phyloP scores from a whole-genome alignment of 2,888 invertebrate genomes.

The Gnatocerus cornutus region DNA sequence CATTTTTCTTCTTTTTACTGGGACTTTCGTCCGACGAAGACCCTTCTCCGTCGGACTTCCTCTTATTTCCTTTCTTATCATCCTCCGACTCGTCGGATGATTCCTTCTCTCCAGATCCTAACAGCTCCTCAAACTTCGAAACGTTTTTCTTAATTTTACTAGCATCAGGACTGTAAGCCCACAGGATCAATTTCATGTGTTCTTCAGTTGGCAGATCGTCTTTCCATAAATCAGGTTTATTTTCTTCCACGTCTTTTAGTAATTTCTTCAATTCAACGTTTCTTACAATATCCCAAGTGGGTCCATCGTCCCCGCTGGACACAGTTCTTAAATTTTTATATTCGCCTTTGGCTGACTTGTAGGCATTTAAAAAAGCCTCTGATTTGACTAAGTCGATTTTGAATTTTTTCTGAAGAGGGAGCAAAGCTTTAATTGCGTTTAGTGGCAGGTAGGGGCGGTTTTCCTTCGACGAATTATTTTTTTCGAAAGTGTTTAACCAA shows the following conservation, averaged over 20 bases:
- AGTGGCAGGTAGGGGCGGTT: conserved; percentile 81
- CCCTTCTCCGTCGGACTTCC: conserved; percentile 39
- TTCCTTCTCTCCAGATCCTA: conserved; percentile 61
- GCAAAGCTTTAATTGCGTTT: conserved; percentile 74
- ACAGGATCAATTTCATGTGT: conserved; percentile 80
- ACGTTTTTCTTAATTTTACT: conserved; percentile 78
- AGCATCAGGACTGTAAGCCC: conserved; percentile 85
- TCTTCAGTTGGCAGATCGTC: conserved; percentile 80
- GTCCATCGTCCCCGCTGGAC: conserved; percentile 72
- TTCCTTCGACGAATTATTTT: conserved; percentile 77
- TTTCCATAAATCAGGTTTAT: conserved; percentile 77
- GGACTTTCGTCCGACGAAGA: conserved; percentile 42
- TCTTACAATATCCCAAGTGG: conserved; percentile 85
- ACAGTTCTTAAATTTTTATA: conserved; percentile 83
- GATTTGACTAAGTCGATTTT: conserved; percentile 71
- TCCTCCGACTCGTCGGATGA: conserved; percentile 52
- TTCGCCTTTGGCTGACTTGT: conserved; percentile 78
- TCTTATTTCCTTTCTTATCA: conserved; percentile 51
- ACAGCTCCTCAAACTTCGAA: conserved; percentile 71
- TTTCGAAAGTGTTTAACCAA: conserved; percentile 83
- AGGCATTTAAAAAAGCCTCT: conserved; percentile 77
- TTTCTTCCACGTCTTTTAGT: conserved; percentile 75
- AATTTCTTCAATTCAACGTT: conserved; percentile 78
- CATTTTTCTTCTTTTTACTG: conserved; percentile 43
- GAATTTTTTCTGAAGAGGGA: conserved; percentile 73